phyloP scores from a whole-genome alignment of 2,797 vertebrate species.

The Selene dorsalis region DNA sequence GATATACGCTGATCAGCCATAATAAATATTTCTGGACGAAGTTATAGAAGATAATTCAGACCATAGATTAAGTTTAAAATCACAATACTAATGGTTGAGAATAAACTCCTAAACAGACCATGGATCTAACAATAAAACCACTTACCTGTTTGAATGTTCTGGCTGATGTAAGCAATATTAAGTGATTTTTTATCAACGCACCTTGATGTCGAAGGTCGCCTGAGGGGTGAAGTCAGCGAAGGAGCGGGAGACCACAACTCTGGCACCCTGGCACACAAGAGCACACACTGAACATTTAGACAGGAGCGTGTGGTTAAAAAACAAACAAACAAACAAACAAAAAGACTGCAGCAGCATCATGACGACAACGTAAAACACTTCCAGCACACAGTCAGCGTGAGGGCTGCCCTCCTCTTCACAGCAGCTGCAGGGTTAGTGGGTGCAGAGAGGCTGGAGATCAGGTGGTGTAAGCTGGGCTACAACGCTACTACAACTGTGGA shows the following conservation, averaged over 20 bases:
- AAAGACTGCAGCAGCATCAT: not conserved
- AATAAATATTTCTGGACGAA: too few relatives aligned
- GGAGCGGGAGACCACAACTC: slow-evolving; percentile 86
- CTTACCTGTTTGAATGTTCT: too few relatives aligned
- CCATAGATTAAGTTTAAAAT: too few relatives aligned
- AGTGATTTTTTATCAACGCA: slow-evolving; percentile 41
- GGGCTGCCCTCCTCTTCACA: slow-evolving; percentile 24
- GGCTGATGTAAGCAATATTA: too few relatives aligned
- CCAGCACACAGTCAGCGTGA: not conserved
- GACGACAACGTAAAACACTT: not conserved
- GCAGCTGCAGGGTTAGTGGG: not conserved
- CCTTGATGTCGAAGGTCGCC: slow-evolving; percentile 93
- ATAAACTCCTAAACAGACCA: too few relatives aligned
- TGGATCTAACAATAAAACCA: too few relatives aligned
- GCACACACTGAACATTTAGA: not conserved
- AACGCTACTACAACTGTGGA: not conserved
- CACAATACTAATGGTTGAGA: too few relatives aligned
- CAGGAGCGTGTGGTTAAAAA: not conserved
- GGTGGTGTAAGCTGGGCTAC: not conserved
- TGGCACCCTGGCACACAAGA: slow-evolving; percentile 80
- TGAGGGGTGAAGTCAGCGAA: slow-evolving; percentile 89
- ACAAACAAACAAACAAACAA: too few relatives aligned
- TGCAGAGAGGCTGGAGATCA: not conserved
- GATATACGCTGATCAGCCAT: not conserved
- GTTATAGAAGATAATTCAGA: too few relatives aligned